Evolutionary conservation across 1,140 invertebrate species (phyloP), one percentile per base, ranked within the genome.

Genomic region (Apis florea): DNA sequence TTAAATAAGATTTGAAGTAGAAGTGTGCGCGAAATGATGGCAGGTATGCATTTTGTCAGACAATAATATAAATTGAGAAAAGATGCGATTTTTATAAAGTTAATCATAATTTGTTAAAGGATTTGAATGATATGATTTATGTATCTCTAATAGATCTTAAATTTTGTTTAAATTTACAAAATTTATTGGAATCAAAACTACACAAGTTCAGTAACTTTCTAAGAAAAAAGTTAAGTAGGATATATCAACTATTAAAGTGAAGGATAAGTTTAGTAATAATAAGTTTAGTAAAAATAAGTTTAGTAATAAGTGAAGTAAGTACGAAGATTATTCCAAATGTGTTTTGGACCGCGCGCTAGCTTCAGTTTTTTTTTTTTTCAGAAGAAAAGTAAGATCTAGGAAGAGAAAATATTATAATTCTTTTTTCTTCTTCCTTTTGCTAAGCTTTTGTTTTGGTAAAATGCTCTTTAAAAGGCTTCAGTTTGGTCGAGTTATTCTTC

Each of bases 401-500:
- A 73, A 59, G 21, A 49, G 12, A 21, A 56, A 47, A 59, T 31
- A 73, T 31, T 15, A 15, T 21, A 12, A 8, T 3, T 40, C 56
- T 40, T 6, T 15, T n/a, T 24, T 26, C 31, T 5, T 10, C 19
- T n/a, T 40, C 12, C 10, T 3, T 67, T 6, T 19, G 1, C 2
- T 56, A 74, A 40, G 13, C 11, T 79, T 58, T 31, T 40, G n/a
- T 15, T 59, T 58, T 31, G 53, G 40, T 63, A 53, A 8, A 79
- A 53, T 54, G 49, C 12, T 64, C 58, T 40, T 70, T 54, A 53
- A 79, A 40, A 71, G 69, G 56, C 31, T 72, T 51, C 21, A 54
- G 24, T 73, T 73, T 80, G 70, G 79, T 80, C 79, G 21, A 31
- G 31, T 51, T 26, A 24, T 24, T 47, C n/a, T 8, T 24, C 5